Percentiles rank a stretch among this genome's conserved stretches.
These are phyloP conservation scores for Microcebus ravelobensis DNA, from an alignment of 2,113 vertebrate genomes.

Conservation along the genomic window DNA sequence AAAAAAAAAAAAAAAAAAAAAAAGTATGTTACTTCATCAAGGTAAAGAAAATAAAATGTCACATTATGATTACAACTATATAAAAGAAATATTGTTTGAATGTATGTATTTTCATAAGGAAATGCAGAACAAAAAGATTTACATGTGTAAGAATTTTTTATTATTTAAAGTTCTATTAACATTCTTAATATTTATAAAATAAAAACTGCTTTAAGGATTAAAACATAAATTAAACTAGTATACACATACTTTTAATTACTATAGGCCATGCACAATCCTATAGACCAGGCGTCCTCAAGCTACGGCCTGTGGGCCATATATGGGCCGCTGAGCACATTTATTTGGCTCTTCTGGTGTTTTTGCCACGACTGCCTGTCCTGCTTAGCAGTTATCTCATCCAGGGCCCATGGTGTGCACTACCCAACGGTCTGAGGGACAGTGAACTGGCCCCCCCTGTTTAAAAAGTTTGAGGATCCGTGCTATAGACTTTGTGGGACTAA, in stretches of 20 bases:
- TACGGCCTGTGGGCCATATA: too few relatives aligned
- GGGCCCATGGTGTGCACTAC: too few relatives aligned
- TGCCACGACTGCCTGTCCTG: too few relatives aligned
- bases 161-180: neutral
- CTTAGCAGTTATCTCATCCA: too few relatives aligned
- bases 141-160: neutral
- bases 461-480: neutral
- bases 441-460: too few relatives aligned
- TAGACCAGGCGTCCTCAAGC: neutral
- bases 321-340: too few relatives aligned
- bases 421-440: too few relatives aligned
- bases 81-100: neutral
- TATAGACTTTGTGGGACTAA: neutral
- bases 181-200: neutral
- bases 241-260: neutral
- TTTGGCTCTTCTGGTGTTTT: too few relatives aligned
- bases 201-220: neutral
- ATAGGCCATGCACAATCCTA: neutral
- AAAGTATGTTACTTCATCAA: too few relatives aligned
- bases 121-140: neutral
- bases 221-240: neutral
- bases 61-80: neutral
- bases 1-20: too few relatives aligned
- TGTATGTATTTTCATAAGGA: neutral
- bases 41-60: constrained; percentile 27